phyloP scores from a whole-genome alignment of 2,888 invertebrate species.

The Blera fallax region DNA sequence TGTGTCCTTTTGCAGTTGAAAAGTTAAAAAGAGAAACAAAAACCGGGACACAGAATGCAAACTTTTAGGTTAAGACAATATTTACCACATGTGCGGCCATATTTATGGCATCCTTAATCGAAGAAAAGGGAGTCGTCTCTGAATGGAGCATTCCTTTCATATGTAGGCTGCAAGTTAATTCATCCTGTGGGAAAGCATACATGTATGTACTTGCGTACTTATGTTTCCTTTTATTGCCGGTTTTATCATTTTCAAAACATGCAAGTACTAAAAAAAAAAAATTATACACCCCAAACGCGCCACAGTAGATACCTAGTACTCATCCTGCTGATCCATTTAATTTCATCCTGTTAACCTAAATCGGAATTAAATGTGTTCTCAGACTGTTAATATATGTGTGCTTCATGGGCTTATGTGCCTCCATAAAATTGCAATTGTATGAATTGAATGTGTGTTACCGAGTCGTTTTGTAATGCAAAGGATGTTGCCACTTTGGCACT shows the following conservation, averaged over 20 bases:
- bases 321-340: conserved; percentile 55
- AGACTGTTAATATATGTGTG: conserved; percentile 51
- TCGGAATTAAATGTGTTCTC: conserved; percentile 65
- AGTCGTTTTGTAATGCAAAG: conserved; percentile 12
- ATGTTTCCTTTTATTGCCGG: conserved; percentile 38
- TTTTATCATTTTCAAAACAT: conserved; percentile 43
- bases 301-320: too few relatives aligned
- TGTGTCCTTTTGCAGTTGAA: conserved; percentile 50
- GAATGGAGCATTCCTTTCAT: conserved; percentile 21
- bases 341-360: conserved; percentile 69
- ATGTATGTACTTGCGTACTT: conserved; percentile 45
- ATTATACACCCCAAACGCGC: conserved; percentile 35
- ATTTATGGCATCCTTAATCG: conserved; percentile 71
- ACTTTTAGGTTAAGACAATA: conserved; percentile 75
- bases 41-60: conserved; percentile 57
- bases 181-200: conserved; percentile 31
- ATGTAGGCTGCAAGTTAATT: conserved; percentile 38
- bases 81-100: conserved; percentile 75
- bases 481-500: conserved; percentile 33
- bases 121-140: conserved; percentile 58
- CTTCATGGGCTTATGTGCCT: background rate
- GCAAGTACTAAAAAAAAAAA: conserved; percentile 51
- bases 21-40: conserved; percentile 30
- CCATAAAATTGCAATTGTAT: background rate
- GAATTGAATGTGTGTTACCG: background rate